Conservation (phyloP, 2,113 vertebrate species). For the Nansenia antarctica region DNA sequence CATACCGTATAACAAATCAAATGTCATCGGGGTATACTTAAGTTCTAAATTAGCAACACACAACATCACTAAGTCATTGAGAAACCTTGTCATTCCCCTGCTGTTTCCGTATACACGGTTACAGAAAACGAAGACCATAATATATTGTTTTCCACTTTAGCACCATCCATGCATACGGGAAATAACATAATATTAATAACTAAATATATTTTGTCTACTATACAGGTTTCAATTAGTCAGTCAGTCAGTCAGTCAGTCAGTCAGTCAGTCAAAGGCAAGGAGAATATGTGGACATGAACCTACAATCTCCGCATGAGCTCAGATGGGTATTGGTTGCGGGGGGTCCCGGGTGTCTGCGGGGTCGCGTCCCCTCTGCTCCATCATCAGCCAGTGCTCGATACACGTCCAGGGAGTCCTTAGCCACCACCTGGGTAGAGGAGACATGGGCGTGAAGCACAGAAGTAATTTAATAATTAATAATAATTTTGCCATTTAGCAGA, state of each 20-base stretch:
- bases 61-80: no score
- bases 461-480: no score
- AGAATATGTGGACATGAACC: conserved; percentile 48
- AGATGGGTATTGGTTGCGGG: conserved; percentile 86
- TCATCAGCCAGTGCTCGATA: conserved; percentile 92
- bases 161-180: no score
- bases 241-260: neutral
- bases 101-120: no score
- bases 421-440: conserved; percentile 69
- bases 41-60: no score
- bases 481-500: no score
- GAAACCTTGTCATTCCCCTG: no score
- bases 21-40: no score
- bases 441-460: neutral
- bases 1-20: no score
- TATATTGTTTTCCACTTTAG: neutral
- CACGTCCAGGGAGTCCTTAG: conserved; percentile 86
- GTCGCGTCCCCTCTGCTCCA: conserved; percentile 84
- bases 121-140: no score
- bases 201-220: no score
- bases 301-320: conserved; percentile 94
- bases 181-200: no score
- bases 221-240: neutral
- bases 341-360: conserved; percentile 70
- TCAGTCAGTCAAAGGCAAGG: neutral